Evolutionary conservation across 2,113 vertebrate species (phyloP).

Genomic region (Synchiropus splendidus): DNA sequence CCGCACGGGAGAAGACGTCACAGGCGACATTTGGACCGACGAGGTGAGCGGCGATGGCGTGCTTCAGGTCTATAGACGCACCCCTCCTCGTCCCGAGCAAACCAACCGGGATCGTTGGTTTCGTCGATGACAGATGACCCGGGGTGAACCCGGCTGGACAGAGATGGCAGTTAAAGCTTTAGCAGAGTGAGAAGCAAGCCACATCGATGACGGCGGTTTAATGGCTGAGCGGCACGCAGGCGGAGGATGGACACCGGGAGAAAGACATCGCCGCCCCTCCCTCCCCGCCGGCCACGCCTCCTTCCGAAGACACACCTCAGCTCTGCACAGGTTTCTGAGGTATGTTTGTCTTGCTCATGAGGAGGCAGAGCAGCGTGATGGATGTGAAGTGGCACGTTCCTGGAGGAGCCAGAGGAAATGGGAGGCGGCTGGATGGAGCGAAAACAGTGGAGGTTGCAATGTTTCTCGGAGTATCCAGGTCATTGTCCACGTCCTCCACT

Average conservation of each 20-base stretch:
- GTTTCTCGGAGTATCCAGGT: slow-evolving; percentile 22
- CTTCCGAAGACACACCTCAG: too few species aligned
- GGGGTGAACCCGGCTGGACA: too few species aligned
- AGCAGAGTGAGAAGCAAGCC: slow-evolving; percentile 26
- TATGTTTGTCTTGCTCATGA: slow-evolving; percentile 1
- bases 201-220: slow-evolving; percentile 24
- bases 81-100: too few species aligned
- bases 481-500: too few species aligned
- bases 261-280: slow-evolving; percentile 10
- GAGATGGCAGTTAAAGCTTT: slow-evolving; percentile 33
- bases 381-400: slow-evolving; percentile 6
- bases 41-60: too few species aligned
- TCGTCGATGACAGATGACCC: too few species aligned
- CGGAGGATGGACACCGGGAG: neutral
- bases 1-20: too few species aligned
- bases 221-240: slow-evolving; percentile 9
- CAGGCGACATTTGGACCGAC: too few species aligned
- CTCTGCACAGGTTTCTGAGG: slow-evolving; percentile 16
- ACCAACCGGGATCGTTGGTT: too few species aligned
- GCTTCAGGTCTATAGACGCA: too few species aligned
- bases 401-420: neutral
- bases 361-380: neutral
- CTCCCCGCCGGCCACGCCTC: slow-evolving; percentile 1
- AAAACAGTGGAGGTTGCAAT: slow-evolving; percentile 27
- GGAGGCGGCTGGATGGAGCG: slow-evolving; percentile 20